Conservation (phyloP, 2,113 vertebrate species). For the Ivindomyrus marchei region DNA sequence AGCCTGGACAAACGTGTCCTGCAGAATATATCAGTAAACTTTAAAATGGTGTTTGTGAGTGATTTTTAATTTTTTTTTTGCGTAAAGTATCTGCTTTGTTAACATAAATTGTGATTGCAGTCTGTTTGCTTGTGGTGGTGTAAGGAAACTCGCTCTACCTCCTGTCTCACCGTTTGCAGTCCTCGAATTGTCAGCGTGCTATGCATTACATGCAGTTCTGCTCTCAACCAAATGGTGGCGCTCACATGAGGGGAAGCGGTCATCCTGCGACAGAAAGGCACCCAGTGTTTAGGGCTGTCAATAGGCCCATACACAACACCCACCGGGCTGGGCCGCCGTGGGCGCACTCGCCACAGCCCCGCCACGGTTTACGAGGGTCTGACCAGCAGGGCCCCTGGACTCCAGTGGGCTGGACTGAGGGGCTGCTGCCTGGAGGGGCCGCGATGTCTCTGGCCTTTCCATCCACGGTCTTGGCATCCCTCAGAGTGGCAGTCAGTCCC, state of each 20-base stretch:
- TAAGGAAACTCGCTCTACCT: neutral
- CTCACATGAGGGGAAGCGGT: constrained; percentile 48
- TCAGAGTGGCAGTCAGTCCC: neutral
- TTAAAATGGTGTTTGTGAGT: neutral
- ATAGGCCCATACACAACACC: constrained; percentile 39
- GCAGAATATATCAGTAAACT: neutral
- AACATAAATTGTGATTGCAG: neutral
- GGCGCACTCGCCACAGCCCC: constrained; percentile 29
- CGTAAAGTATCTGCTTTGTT: neutral
- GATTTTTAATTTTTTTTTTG: neutral
- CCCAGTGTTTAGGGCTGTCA: constrained; percentile 31
- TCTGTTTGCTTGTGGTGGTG: neutral
- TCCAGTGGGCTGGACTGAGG: neutral
- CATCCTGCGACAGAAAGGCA: constrained; percentile 50
- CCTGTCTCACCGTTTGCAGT: neutral
- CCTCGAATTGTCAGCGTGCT: neutral
- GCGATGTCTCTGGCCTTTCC: neutral
- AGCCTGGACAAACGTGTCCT: neutral
- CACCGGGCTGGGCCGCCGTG: constrained; percentile 25
- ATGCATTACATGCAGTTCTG: neutral
- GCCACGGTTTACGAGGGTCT: constrained; percentile 6
- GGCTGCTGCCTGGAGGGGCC: neutral
- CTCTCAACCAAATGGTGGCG: constrained; percentile 30
- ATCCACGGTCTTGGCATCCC: neutral
- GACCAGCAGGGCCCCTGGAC: neutral